Base-by-base conservation (phyloP, 2,113 vertebrate species). In the Tupaia chinensis region DNA sequence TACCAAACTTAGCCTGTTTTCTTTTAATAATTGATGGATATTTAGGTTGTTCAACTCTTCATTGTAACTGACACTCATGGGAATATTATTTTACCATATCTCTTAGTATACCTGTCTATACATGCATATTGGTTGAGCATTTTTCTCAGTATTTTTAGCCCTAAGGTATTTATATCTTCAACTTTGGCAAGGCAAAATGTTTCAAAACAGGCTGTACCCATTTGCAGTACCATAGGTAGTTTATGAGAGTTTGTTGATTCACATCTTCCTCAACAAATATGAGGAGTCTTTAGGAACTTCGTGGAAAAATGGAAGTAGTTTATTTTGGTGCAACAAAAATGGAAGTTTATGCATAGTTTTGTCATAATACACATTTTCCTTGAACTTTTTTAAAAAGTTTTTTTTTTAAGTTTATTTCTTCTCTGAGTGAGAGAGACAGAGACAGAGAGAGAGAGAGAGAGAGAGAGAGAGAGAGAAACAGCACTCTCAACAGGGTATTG, bases 41-140 rank as follows among this genome's bases (percentile, higher is more conserved):
- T 69, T 89, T 89, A 63, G 27, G 27, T 77, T 87, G 14, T 93
- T 88, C 66, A 58, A 81, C 29, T 12, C 68, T 80, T 93, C n/a
- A 3, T 83, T 81, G 13, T 23, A 66, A 66, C 63, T 88, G 81
- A 74, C n/a, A 27, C 15, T 61, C 72, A 19, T 77, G 63, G 54
- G 20, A 70, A 74, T 82, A 63, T 82, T 78, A 25, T 78, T 78
- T 94, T 89, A n/a, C 25, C 20, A 15, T n/a, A 32, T 76, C n/a
- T 89, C 19, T 13, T 76, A n/a, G 16, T 68, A 69, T 16, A 3
- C 22, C 85, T 22, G 56, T n/a, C 34, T 2, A 15, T 72, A n/a
- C 8, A 44, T 84, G 32, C 20, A 56, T 72, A 72, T 63, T 15
- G 87, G 53, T 80, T 81, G 56, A 10, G 5, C 76, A 58, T 27